Conservation (phyloP, 2,888 invertebrate genomes). For the Drosophila maculinotata region DNA sequence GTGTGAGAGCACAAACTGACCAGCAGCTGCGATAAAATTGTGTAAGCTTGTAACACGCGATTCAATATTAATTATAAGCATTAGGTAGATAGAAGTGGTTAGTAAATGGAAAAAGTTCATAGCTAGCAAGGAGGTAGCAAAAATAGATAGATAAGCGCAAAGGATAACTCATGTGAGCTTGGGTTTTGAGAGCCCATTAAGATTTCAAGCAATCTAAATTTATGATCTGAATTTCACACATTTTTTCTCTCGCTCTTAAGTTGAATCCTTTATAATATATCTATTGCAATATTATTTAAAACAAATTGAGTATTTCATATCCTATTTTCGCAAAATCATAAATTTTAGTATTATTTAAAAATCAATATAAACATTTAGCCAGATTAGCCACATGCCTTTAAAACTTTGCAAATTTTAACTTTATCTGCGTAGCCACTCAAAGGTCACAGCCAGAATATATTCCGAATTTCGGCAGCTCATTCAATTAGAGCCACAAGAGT, state of each 20-base stretch:
- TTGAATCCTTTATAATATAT: too few relatives aligned
- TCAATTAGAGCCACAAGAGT: conserved; percentile 22
- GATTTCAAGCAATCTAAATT: too few relatives aligned
- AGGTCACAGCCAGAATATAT: conserved; percentile 6
- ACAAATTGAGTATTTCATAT: too few relatives aligned
- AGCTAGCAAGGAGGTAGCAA: background rate
- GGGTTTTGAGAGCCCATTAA: background rate
- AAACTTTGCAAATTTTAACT: conserved; percentile 1
- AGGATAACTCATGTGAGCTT: background rate
- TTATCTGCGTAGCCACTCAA: conserved; percentile 9
- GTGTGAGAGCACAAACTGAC: conserved; percentile 50
- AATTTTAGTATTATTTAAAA: background rate
- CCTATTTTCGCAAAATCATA: too few relatives aligned
- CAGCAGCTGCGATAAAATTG: conserved; percentile 64
- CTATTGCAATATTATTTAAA: too few relatives aligned
- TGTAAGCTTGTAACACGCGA: conserved; percentile 43
- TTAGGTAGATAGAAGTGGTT: conserved; percentile 14
- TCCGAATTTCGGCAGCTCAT: conserved; percentile 7
- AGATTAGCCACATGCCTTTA: background rate
- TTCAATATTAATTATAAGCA: conserved; percentile 46
- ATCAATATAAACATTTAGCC: background rate
- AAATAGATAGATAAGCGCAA: background rate
- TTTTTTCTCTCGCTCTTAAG: too few relatives aligned
- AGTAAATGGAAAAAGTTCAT: conserved; percentile 16
- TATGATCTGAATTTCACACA: too few relatives aligned